A percentile compares a stretch with the other conserved stretches of the same genome.
phyloP scores from a whole-genome alignment of 2,797 vertebrate species.

The Neomorphus geoffroyi region DNA sequence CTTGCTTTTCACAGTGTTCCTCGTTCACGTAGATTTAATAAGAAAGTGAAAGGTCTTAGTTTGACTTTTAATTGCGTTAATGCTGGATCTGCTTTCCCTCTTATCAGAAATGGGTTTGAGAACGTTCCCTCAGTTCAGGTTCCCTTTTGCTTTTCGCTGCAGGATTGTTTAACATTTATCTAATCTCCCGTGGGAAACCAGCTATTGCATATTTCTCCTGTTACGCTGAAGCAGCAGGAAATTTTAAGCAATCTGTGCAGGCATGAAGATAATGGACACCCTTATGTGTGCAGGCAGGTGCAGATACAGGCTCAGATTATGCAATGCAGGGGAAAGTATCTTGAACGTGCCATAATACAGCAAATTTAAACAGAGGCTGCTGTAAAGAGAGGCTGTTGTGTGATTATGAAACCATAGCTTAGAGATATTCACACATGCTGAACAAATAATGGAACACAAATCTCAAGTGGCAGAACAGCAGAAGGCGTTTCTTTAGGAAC shows the following conservation, averaged over 20 bases:
- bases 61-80: background rate
- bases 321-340: background rate
- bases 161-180: background rate
- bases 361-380: background rate
- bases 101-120: background rate
- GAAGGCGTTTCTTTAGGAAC: background rate
- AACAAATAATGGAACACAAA: background rate
- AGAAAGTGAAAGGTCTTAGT: background rate
- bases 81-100: background rate
- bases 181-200: background rate
- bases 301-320: background rate
- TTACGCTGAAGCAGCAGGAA: background rate
- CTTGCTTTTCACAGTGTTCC: background rate
- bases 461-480: background rate
- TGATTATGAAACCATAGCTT: background rate
- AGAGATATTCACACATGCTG: background rate
- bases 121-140: background rate
- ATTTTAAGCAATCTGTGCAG: background rate
- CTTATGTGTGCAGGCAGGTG: background rate
- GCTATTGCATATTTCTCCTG: background rate
- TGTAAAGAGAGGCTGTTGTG: background rate
- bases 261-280: background rate
- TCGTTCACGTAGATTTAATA: background rate
- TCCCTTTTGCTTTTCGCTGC: background rate
- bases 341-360: background rate